phyloP scores from a whole-genome alignment of 2,113 vertebrate species.

The Pelodiscus sinensis region DNA sequence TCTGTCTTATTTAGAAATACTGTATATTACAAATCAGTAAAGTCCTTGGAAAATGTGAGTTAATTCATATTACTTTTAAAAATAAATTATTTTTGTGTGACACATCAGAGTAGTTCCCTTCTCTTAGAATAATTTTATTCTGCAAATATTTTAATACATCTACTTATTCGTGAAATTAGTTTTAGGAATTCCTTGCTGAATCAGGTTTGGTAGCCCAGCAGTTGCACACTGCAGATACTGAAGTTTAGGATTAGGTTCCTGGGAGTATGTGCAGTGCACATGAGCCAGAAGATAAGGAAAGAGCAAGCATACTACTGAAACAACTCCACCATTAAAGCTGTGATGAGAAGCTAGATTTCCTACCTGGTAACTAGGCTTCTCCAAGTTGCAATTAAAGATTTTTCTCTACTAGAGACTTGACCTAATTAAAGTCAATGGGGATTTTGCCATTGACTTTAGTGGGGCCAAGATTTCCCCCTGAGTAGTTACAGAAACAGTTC shows the following conservation, averaged over 20 bases:
- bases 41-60: background rate
- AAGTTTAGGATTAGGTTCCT: background rate
- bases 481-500: background rate
- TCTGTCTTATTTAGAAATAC: background rate
- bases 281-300: background rate
- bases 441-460: accelerated
- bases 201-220: background rate
- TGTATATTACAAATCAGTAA: background rate
- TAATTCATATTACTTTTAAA: background rate
- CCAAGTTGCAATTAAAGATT: background rate
- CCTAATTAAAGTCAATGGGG: background rate
- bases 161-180: background rate
- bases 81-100: background rate
- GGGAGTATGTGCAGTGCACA: background rate
- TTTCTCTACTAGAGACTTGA: background rate
- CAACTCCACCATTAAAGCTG: background rate
- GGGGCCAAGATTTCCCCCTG: background rate
- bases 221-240: background rate
- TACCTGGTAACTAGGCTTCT: background rate
- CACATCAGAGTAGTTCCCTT: background rate
- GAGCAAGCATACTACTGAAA: background rate
- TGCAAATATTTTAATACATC: background rate
- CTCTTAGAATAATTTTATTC: background rate
- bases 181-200: background rate
- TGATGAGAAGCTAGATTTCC: background rate